These are phyloP conservation scores for Seriola dumerili DNA, from an alignment of 2,113 vertebrate species.

Conservation along the genomic window DNA sequence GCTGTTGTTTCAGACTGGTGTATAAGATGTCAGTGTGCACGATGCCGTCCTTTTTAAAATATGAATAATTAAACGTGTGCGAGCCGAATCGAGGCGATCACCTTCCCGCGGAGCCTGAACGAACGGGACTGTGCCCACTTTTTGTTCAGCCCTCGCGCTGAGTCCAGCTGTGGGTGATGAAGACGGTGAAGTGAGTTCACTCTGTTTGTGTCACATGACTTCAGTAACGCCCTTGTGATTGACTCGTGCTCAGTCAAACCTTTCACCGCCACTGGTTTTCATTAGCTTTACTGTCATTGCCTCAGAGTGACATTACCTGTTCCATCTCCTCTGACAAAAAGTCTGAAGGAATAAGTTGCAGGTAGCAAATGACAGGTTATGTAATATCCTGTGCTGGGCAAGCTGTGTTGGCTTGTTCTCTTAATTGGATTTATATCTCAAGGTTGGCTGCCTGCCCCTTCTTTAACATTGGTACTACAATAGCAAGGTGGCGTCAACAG, in stretches of 20 bases:
- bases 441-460: slow-evolving; percentile 17
- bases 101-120: slow-evolving; percentile 4
- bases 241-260: slow-evolving; percentile 68
- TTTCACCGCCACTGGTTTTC: background rate
- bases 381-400: slow-evolving; percentile 21
- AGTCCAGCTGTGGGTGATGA: slow-evolving; percentile 41
- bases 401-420: slow-evolving; percentile 37
- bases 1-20: background rate
- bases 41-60: slow-evolving; percentile 30
- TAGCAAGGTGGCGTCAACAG: slow-evolving; percentile 18
- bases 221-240: slow-evolving; percentile 74
- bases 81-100: slow-evolving; percentile 52
- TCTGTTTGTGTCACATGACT: slow-evolving; percentile 80
- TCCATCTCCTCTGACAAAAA: background rate
- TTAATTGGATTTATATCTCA: slow-evolving; percentile 69
- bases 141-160: background rate
- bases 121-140: background rate
- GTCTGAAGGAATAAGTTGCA: background rate
- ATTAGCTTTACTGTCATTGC: background rate
- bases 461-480: slow-evolving; percentile 3
- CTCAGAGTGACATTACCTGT: no score
- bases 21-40: slow-evolving; percentile 17
- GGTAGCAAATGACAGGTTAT: slow-evolving; percentile 11
- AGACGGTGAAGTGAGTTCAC: slow-evolving; percentile 10
- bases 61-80: slow-evolving; percentile 76